Evolutionary conservation across 1,140 invertebrate genomes (phyloP).

Genomic region (Lordiphosa mommai): DNA sequence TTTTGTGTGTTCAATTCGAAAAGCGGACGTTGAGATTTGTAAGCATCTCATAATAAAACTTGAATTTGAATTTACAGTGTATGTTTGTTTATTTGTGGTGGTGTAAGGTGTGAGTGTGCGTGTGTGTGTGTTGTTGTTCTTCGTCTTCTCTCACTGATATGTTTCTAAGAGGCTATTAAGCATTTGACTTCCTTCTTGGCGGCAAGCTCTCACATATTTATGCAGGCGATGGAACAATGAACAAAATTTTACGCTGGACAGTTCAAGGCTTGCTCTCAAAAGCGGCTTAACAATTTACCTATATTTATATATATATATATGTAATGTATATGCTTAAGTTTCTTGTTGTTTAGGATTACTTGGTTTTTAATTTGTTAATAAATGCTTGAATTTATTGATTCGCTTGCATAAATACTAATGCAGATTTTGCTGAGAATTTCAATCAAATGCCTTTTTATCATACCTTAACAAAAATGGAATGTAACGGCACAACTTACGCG

Average conservation of each 20-base stretch:
- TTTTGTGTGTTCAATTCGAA: conserved; percentile 44
- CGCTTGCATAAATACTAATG: conserved; percentile 34
- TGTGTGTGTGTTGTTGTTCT: conserved; percentile 20
- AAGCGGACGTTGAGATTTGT: conserved; percentile 68
- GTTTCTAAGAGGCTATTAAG: conserved; percentile 76
- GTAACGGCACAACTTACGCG: conserved; percentile 19
- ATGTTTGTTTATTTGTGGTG: conserved; percentile 14
- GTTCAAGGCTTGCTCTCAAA: conserved; percentile 11
- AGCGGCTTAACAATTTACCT: conserved; percentile 2
- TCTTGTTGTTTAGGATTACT: neutral
- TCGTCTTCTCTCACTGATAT: conserved; percentile 67
- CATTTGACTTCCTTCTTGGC: conserved; percentile 54
- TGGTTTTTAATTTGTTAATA: conserved; percentile 7
- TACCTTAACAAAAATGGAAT: conserved; percentile 30
- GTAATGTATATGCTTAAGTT: neutral
- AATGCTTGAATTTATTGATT: conserved; percentile 19
- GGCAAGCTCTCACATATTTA: conserved; percentile 20
- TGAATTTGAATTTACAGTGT: conserved; percentile 59
- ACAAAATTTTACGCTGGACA: conserved; percentile 24
- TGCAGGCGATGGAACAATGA: neutral
- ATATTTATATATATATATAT: neutral
- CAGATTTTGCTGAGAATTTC: conserved; percentile 23
- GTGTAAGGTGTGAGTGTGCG: conserved; percentile 11
- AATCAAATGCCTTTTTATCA: conserved; percentile 30
- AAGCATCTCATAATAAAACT: conserved; percentile 66